Evolutionary conservation across 2,113 vertebrate species (phyloP).

Genomic region (Xerus inauris): DNA sequence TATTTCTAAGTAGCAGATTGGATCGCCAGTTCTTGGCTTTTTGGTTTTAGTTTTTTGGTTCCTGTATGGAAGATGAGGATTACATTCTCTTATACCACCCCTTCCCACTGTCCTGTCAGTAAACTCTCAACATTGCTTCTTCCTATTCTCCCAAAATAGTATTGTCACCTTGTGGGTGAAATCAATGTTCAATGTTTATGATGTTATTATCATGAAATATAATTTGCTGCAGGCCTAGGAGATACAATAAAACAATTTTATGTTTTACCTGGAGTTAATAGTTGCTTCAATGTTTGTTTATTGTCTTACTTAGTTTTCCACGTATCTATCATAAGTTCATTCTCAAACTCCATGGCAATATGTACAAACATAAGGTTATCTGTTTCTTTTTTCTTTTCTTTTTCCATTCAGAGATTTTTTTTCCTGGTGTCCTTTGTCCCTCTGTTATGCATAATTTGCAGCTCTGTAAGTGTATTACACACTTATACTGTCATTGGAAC

Average conservation of each 20-base stretch:
- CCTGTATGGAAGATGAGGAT: no score
- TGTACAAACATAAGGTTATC: not conserved
- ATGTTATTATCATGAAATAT: not conserved
- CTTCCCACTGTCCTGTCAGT: not conserved
- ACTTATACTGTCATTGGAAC: not conserved
- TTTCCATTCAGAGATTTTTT: not conserved
- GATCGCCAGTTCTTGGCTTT: no score
- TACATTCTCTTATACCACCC: not conserved
- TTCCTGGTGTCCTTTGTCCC: no score
- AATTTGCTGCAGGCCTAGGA: not conserved
- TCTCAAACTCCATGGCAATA: not conserved
- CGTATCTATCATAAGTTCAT: not conserved
- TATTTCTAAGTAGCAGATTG: not conserved
- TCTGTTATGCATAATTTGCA: not conserved
- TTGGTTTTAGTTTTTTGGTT: no score
- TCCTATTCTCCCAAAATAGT: not conserved
- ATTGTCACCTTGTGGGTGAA: not conserved
- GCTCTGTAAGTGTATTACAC: not conserved
- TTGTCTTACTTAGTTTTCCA: conserved; percentile 20
- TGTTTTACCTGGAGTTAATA: conserved; percentile 47
- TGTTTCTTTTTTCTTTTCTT: not conserved
- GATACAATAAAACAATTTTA: not conserved
- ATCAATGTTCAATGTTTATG: not conserved
- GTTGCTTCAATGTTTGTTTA: not conserved
- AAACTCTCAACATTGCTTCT: not conserved